Evolutionary conservation across 2,888 invertebrate genomes (phyloP).

Genomic region (Branchipolynoe longqiensis): DNA sequence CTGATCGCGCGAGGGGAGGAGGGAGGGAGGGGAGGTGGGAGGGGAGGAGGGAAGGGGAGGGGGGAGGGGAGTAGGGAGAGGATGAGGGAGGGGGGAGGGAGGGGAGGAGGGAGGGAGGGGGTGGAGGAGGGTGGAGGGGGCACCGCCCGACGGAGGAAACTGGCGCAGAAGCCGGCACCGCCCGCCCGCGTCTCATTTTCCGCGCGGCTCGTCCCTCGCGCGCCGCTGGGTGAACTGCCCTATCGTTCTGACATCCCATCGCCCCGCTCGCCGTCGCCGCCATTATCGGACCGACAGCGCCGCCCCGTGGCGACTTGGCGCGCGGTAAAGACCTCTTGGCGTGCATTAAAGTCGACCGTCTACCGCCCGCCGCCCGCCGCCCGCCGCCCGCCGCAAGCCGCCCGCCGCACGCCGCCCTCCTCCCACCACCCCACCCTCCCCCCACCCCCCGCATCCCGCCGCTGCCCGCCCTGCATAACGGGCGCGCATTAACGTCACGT

Average conservation of each 20-base stretch:
- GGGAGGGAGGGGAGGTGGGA: too few species aligned
- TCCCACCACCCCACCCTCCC: not conserved
- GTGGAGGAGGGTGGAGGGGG: too few species aligned
- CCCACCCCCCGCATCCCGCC: not conserved
- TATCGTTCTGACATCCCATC: conserved; percentile 54
- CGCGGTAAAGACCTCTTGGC: conserved; percentile 33
- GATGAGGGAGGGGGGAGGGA: too few species aligned
- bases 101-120: too few species aligned
- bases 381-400: not conserved
- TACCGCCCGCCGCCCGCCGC: not conserved
- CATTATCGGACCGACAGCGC: conserved; percentile 21
- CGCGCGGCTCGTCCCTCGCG: not conserved
- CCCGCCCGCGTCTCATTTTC: conserved; percentile 32
- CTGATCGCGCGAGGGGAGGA: too few species aligned
- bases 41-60: too few species aligned
- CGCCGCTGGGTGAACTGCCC: not conserved
- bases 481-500: conserved; percentile 46
- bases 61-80: too few species aligned
- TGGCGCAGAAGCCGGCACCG: too few species aligned
- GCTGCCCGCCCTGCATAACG: conserved; percentile 21
- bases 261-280: conserved; percentile 4
- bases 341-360: not conserved
- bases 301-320: not conserved
- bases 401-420: not conserved
- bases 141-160: too few species aligned